phyloP scores from a whole-genome alignment of 2,888 invertebrate genomes.

The Leistus spinibarbis region DNA sequence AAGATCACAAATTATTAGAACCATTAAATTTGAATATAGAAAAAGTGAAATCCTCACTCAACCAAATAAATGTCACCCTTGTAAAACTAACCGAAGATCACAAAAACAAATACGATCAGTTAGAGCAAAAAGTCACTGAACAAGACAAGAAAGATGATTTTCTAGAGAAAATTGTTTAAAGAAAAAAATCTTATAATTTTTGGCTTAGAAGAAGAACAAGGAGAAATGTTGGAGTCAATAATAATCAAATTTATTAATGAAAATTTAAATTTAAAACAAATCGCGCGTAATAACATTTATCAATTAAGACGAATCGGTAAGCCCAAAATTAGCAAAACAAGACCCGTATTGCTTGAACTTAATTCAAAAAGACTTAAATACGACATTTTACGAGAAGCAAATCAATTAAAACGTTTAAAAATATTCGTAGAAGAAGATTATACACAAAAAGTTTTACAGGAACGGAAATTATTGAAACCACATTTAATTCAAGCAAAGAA shows the following conservation, averaged over 20 bases:
- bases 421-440: constrained; percentile 1
- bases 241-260: constrained; percentile 7
- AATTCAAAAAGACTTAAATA: too few relatives aligned
- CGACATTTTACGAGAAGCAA: too few relatives aligned
- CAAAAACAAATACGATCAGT: not conserved
- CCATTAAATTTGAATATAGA: too few relatives aligned
- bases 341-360: too few relatives aligned
- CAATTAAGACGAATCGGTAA: not conserved
- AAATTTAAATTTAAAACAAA: not conserved
- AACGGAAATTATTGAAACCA: too few relatives aligned
- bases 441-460: constrained; percentile 3
- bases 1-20: not conserved
- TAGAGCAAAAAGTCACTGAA: not conserved
- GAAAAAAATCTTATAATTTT: not conserved
- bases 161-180: not conserved
- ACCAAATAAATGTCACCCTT: too few relatives aligned
- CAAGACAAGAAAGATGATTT: constrained; percentile 1
- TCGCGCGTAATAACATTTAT: not conserved
- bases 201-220: not conserved
- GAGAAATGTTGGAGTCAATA: not conserved
- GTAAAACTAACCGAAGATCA: too few relatives aligned
- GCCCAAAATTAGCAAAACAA: too few relatives aligned
- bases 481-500: too few relatives aligned
- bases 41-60: too few relatives aligned
- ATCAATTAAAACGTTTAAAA: not conserved